Evolutionary conservation across 1,140 invertebrate species (phyloP).

Genomic region (Cotesia chilonis): DNA sequence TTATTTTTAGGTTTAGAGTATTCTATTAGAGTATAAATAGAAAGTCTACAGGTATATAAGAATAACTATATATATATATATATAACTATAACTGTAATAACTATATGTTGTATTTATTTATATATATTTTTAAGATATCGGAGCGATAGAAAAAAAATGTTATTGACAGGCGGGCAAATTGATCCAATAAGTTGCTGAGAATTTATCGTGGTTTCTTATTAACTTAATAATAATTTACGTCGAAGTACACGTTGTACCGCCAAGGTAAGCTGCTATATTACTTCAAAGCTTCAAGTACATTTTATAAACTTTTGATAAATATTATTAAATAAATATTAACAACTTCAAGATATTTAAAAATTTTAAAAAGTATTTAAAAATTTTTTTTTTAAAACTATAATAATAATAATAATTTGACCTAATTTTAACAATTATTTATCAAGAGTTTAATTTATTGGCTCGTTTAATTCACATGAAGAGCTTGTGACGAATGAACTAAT

Average conservation of each 20-base stretch:
- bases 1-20: no score
- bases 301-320: no score
- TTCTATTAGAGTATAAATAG: no score
- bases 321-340: not conserved
- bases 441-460: conserved; percentile 24
- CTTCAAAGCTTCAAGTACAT: conserved; percentile 1
- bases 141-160: conserved; percentile 39
- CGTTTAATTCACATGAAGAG: conserved; percentile 13
- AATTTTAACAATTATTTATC: conserved; percentile 21
- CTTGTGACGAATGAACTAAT: conserved; percentile 25
- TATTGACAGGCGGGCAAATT: conserved; percentile 48
- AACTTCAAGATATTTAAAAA: no score
- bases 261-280: conserved; percentile 1
- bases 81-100: no score
- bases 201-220: conserved; percentile 4
- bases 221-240: conserved; percentile 15
- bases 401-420: conserved; percentile 3
- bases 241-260: not conserved
- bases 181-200: conserved; percentile 6
- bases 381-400: not conserved
- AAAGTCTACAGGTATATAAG: no score
- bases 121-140: not conserved
- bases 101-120: not conserved
- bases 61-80: no score
- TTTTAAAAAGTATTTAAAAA: no score